Base-by-base conservation (phyloP, 2,888 invertebrate species). In the Cinara cedri region DNA sequence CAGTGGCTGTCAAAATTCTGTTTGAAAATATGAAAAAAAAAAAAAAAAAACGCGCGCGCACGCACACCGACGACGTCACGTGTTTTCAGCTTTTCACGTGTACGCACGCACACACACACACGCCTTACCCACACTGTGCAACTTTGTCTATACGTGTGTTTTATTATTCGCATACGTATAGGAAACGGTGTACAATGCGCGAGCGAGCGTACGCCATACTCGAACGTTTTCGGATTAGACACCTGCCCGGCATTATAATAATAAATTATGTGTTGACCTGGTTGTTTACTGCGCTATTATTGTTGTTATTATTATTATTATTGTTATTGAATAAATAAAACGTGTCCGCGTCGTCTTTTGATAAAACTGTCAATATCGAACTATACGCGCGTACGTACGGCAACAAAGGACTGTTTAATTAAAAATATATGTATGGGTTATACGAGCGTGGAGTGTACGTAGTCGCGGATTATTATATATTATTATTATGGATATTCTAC, bases 281-380 rank as follows among this genome's bases (percentile, higher is more conserved):
- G 60, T 60, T 78, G 66, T 78, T 78, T 78, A 16, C 74, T 34
- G 63, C 42, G 63, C 42, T 63, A 54, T 74, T 78, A 34, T 34
- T 34, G 6, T 34, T 34, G 6, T 34, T 34, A 34, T 34, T 34
- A 34, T 34, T 34, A 34, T 34, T 34, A 34, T 34, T 34, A 34
- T 34, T 34, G 6, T 34, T 34, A 78, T 78, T 70, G 78, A 68
- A 60, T 68, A 78, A 78, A 78, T 78, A 78, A 78, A 78, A 78
- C 78, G 60, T 68, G 78, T 70, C 60, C 57, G 49, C 57, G 49
- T 68, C 68, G 68, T 70, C 78, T 78, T 68, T 78, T 68, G 78
- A 78, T 78, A 78, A 68, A 78, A 78, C 78, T 70, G 78, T 78
- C 78, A 78, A 66, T 24, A 68, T 55, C 72, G 34, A 51, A 51